These are phyloP conservation scores for Junonia oenone DNA, from an alignment of 2,888 invertebrate genomes.

Conservation along the genomic window DNA sequence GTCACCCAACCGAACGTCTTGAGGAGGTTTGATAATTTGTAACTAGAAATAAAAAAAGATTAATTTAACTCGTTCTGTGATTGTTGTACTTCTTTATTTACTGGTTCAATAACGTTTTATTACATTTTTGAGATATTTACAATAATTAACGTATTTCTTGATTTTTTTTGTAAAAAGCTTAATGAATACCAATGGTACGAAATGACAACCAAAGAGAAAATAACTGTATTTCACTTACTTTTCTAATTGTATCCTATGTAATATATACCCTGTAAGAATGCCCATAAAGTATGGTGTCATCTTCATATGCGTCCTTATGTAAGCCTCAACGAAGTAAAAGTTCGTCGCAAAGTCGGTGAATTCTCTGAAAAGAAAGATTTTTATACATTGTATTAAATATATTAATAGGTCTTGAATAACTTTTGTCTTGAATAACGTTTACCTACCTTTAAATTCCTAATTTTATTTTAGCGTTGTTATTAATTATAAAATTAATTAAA, in stretches of 20 bases:
- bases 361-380: conserved; percentile 67
- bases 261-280: conserved; percentile 81
- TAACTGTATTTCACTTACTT: conserved; percentile 63
- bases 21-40: conserved; percentile 51
- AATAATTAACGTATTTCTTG: no score
- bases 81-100: no score
- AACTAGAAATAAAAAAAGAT: conserved; percentile 41
- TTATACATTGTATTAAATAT: no score
- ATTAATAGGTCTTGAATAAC: not conserved
- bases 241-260: conserved; percentile 82
- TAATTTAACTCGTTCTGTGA: not conserved
- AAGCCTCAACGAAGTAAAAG: conserved; percentile 81
- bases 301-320: conserved; percentile 88
- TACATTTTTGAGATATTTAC: no score
- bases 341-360: conserved; percentile 82
- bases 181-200: no score
- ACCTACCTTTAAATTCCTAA: no score
- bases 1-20: conserved; percentile 57
- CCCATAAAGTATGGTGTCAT: conserved; percentile 85
- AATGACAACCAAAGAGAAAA: no score
- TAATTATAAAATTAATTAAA: no score
- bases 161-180: no score
- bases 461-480: no score
- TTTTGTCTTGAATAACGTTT: no score
- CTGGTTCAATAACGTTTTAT: no score